Conservation (phyloP, 2,113 vertebrate genomes). For the Tragelaphus scriptus region DNA sequence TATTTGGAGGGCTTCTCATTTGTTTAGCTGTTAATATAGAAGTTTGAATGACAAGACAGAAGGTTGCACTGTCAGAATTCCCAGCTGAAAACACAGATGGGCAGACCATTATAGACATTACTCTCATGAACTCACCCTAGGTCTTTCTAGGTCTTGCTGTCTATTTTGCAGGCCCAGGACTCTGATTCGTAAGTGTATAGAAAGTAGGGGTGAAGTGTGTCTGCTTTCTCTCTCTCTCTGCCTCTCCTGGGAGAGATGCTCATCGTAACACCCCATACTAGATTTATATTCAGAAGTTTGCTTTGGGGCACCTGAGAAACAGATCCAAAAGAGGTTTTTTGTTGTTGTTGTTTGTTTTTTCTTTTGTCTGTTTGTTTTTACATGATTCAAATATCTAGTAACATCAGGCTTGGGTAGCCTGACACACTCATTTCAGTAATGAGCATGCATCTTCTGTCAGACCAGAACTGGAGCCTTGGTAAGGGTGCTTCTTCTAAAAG, state of each 20-base stretch:
- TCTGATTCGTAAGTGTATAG: not conserved
- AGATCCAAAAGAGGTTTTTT: not conserved
- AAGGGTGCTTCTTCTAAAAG: not conserved
- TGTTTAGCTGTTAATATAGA: not conserved
- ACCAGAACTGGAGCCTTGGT: not conserved
- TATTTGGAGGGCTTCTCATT: not conserved
- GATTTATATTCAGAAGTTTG: not conserved
- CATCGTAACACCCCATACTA: not conserved
- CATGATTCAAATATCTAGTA: not conserved
- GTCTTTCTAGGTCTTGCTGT: not conserved
- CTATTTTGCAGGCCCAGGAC: not conserved
- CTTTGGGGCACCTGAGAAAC: not conserved
- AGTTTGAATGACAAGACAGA: not conserved
- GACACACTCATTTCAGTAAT: not conserved
- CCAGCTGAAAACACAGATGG: not conserved
- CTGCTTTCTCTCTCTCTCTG: not conserved
- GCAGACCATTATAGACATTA: not conserved
- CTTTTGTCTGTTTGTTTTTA: not conserved
- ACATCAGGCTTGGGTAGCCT: not conserved
- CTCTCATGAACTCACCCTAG: not conserved
- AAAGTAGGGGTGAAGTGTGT: not conserved
- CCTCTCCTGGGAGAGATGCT: not conserved
- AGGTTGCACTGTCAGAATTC: not conserved
- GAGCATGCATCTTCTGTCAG: not conserved
- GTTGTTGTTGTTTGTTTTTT: not conserved